Percentiles rank a stretch among this genome's conserved stretches.
phyloP scores from a whole-genome alignment of 2,797 vertebrate genomes.

The Limnodromus scolopaceus region DNA sequence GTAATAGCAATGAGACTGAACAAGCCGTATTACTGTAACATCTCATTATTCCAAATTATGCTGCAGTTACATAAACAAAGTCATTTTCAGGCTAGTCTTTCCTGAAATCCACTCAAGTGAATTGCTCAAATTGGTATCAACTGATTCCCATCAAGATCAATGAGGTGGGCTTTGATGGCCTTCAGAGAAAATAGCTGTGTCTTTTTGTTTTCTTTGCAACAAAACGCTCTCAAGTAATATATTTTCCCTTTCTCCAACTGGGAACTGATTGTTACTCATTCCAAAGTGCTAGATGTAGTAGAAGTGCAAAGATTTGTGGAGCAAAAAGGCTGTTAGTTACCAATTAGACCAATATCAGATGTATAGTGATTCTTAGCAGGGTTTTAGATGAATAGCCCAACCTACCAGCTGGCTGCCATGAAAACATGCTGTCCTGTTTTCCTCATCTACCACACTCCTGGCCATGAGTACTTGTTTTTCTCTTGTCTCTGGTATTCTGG shows the following conservation, averaged over 20 bases:
- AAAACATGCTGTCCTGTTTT: background rate
- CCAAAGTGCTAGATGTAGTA: background rate
- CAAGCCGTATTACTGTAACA: background rate
- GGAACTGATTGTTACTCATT: background rate
- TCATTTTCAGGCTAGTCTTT: background rate
- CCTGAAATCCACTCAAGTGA: background rate
- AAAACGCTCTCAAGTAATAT: background rate
- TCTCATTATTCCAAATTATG: background rate
- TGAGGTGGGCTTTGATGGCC: background rate
- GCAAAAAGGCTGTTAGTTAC: background rate
- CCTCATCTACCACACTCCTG: background rate
- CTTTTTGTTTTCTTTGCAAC: background rate
- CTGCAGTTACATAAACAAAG: background rate
- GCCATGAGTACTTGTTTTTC: fast-evolving
- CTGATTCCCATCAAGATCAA: background rate
- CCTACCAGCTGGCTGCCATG: background rate
- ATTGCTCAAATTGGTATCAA: background rate
- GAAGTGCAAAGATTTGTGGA: background rate
- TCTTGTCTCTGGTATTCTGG: background rate
- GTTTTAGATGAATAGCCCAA: background rate
- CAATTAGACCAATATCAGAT: background rate
- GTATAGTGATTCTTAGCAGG: background rate
- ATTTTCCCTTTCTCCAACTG: background rate
- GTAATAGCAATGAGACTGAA: background rate
- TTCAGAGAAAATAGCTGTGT: background rate